Evolutionary conservation across 2,797 vertebrate genomes (phyloP).

Genomic region (Bovichtus variegatus): DNA sequence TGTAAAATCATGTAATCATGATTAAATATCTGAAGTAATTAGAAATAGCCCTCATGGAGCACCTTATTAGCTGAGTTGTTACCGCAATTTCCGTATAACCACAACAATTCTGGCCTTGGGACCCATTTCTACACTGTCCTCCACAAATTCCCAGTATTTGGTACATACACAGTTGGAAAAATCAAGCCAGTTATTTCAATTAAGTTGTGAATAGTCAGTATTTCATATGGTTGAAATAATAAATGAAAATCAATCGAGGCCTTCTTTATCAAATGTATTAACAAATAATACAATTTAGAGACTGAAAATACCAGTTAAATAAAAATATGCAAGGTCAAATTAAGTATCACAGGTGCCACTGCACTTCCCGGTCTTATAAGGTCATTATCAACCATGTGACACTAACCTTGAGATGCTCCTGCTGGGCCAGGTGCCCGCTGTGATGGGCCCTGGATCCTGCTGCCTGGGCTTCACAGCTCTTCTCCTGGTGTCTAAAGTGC

Average conservation of each 20-base stretch:
- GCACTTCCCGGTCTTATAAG: not conserved
- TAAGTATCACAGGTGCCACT: not conserved
- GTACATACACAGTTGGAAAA: not conserved
- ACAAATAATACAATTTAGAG: not conserved
- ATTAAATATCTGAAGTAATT: not conserved
- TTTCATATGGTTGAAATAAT: not conserved
- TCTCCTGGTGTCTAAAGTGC: slow-evolving; percentile 95
- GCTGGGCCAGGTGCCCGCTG: slow-evolving; percentile 87
- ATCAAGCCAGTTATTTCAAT: not conserved
- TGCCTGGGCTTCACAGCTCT: slow-evolving; percentile 92
- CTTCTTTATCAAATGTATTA: not conserved
- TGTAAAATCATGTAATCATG: not conserved
- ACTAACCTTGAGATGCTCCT: slow-evolving; percentile 87
- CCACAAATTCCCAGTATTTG: slow-evolving; percentile 1
- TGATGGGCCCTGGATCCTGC: slow-evolving; percentile 88
- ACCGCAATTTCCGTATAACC: too few relatives aligned
- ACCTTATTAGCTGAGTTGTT: too few relatives aligned
- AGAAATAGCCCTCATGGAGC: not conserved
- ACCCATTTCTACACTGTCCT: too few relatives aligned
- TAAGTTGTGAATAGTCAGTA: not conserved
- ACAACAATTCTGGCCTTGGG: too few relatives aligned
- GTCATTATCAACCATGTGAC: not conserved
- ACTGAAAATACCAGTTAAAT: not conserved
- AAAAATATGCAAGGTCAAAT: not conserved
- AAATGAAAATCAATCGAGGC: not conserved